Conservation (phyloP, 1,140 invertebrate species). For the Antheraea mylitta region DNA sequence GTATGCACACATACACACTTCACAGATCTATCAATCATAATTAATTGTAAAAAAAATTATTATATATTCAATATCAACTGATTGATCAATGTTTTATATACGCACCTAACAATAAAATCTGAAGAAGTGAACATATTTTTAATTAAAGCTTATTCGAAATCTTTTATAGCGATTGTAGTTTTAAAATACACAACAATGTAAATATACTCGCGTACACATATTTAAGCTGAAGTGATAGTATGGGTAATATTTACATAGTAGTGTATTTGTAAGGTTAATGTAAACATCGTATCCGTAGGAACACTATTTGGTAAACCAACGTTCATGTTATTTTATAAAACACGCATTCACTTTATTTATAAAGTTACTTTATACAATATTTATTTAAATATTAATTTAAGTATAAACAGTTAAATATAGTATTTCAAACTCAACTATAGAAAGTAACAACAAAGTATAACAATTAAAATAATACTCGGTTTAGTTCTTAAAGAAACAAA, state of each 20-base stretch:
- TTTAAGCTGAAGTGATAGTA: slow-evolving; percentile 5
- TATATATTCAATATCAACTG: too few relatives aligned
- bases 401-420: neutral
- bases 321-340: slow-evolving; percentile 30
- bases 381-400: neutral
- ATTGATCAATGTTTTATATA: too few relatives aligned
- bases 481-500: too few relatives aligned
- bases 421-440: too few relatives aligned
- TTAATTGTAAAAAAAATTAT: too few relatives aligned
- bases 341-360: slow-evolving; percentile 14
- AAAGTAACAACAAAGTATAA: too few relatives aligned
- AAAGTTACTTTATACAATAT: neutral
- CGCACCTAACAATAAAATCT: too few relatives aligned
- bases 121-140: neutral
- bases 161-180: neutral
- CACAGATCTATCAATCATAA: too few relatives aligned
- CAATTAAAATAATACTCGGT: too few relatives aligned
- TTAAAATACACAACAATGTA: neutral
- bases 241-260: slow-evolving; percentile 24
- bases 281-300: slow-evolving; percentile 24
- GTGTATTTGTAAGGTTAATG: slow-evolving; percentile 26
- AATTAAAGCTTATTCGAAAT: neutral
- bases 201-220: neutral
- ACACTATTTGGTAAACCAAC: slow-evolving; percentile 23
- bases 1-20: too few relatives aligned